These are phyloP conservation scores for Cyrtonyx montezumae DNA, from an alignment of 2,113 vertebrate species.

Conservation along the genomic window DNA sequence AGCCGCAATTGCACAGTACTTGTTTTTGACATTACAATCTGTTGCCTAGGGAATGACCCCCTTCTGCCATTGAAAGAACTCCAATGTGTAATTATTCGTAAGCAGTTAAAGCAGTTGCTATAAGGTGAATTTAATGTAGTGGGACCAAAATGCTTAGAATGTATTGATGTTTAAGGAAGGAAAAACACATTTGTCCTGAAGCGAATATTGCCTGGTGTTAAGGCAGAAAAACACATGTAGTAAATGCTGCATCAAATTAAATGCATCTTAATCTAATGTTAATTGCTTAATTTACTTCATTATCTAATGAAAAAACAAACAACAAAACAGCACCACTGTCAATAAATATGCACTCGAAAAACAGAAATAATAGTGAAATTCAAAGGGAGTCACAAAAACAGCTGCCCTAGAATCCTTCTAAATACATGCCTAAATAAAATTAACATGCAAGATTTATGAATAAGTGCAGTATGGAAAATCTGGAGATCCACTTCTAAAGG, in stretches of 20 bases:
- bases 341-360: not conserved
- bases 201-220: not conserved
- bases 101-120: not conserved
- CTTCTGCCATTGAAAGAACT: not conserved
- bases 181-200: not conserved
- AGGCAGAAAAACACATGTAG: not conserved
- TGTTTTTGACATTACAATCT: constrained; percentile 2
- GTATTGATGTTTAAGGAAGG: not conserved
- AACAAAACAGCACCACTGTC: not conserved
- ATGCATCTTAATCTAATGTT: not conserved
- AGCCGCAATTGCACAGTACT: not conserved
- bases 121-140: constrained; percentile 41
- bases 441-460: not conserved
- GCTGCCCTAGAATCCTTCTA: not conserved
- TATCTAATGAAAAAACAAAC: not conserved
- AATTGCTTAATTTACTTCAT: constrained; percentile 25
- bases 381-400: not conserved
- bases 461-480: not conserved
- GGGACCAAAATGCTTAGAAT: not conserved
- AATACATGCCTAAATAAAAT: not conserved
- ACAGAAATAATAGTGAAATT: not conserved
- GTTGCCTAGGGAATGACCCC: constrained; percentile 66
- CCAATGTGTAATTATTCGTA: not conserved
- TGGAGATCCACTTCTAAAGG: not conserved
- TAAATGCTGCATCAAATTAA: not conserved